Conservation (phyloP, 2,113 vertebrate species). For the Baryphthengus martii region DNA sequence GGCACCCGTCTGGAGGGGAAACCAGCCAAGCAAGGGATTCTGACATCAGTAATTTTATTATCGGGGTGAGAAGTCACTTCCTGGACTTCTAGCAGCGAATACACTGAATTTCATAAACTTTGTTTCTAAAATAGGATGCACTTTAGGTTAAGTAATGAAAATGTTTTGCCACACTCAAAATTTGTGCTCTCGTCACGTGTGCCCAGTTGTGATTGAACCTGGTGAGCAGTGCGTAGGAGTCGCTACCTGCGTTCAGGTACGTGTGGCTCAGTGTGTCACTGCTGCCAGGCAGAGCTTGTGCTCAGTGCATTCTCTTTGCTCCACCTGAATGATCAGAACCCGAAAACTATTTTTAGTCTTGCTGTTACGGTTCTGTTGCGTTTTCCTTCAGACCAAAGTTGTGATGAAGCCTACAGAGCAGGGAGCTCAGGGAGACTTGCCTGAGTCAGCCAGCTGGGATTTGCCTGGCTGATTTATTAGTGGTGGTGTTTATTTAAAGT, state of each 20-base stretch:
- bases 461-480: neutral
- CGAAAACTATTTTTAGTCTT: neutral
- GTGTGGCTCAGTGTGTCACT: neutral
- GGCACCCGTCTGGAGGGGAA: neutral
- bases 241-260: rapidly evolving
- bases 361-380: neutral
- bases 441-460: neutral
- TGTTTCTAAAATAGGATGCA: neutral
- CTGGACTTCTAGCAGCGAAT: neutral
- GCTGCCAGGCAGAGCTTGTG: neutral
- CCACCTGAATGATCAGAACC: neutral
- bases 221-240: rapidly evolving
- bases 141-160: neutral
- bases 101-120: neutral
- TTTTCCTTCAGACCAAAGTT: neutral
- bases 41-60: neutral
- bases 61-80: neutral
- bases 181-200: neutral
- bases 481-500: neutral
- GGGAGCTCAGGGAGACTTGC: neutral
- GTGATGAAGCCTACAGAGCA: neutral
- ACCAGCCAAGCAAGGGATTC: neutral
- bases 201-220: neutral
- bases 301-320: neutral
- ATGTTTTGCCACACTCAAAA: neutral